Evolutionary conservation across 2,113 vertebrate genomes (phyloP).

Genomic region (Lontra canadensis): DNA sequence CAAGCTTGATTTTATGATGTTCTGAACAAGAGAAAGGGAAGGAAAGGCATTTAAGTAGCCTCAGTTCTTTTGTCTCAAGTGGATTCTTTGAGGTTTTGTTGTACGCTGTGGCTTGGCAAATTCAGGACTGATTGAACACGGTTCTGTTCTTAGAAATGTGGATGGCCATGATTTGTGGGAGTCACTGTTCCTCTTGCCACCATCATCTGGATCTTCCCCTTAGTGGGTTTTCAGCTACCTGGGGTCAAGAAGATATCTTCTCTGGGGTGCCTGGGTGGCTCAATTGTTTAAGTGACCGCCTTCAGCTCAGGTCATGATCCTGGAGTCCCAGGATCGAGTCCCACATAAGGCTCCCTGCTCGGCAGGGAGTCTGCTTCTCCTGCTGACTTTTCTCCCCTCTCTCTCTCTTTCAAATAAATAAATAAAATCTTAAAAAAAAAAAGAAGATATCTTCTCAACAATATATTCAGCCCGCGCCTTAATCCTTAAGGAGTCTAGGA

Average conservation of each 20-base stretch:
- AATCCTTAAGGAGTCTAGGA: neutral
- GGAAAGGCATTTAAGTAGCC: neutral
- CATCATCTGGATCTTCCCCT: neutral
- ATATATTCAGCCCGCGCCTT: neutral
- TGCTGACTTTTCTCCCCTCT: no score
- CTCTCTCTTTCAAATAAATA: no score
- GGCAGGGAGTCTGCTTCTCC: no score
- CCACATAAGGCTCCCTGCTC: no score
- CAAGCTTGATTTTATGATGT: neutral
- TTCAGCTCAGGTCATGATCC: no score
- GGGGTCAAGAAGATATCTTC: neutral
- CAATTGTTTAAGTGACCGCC: no score
- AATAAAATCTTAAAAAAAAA: no score
- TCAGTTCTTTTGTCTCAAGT: neutral
- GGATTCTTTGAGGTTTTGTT: neutral
- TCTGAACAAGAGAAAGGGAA: neutral
- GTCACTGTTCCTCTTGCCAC: neutral
- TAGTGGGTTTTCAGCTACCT: neutral
- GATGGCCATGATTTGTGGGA: neutral
- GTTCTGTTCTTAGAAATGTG: neutral
- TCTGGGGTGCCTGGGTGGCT: no score
- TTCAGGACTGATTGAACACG: accelerated
- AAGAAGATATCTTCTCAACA: neutral
- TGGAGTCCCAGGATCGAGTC: no score
- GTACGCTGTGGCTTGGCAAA: neutral